Percentiles rank a stretch among this genome's conserved stretches.
Conservation (phyloP, 1,140 invertebrate species). For the Oppia nitens region DNA sequence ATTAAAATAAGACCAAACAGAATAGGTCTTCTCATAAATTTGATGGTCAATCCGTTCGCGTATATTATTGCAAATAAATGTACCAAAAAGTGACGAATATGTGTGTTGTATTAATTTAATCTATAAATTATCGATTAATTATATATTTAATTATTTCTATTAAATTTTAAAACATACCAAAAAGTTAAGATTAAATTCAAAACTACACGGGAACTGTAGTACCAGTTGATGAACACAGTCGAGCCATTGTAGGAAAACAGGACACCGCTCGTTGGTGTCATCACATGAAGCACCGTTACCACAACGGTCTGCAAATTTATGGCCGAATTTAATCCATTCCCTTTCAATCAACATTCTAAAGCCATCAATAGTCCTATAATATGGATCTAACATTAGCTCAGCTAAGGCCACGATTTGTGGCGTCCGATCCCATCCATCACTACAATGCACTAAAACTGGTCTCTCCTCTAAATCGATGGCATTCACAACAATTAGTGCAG, state of each 20-base stretch:
- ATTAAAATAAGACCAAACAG: slow-evolving; percentile 66
- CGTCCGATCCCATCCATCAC: slow-evolving; percentile 92
- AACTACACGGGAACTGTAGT: slow-evolving; percentile 71
- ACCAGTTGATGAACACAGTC: slow-evolving; percentile 88
- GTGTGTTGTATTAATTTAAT: slow-evolving; percentile 86
- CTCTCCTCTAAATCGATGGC: slow-evolving; percentile 63
- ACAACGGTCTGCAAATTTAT: slow-evolving; percentile 89
- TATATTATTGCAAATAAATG: slow-evolving; percentile 80
- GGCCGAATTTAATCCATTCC: slow-evolving; percentile 91
- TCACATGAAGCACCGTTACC: slow-evolving; percentile 62
- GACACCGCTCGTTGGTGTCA: slow-evolving; percentile 77
- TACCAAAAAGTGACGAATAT: slow-evolving; percentile 89
- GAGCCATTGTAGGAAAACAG: slow-evolving; percentile 93
- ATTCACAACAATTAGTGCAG: slow-evolving; percentile 56
- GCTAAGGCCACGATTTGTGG: slow-evolving; percentile 81
- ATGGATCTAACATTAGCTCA: slow-evolving; percentile 78
- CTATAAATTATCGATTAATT: slow-evolving; percentile 32
- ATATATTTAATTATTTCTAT: no score
- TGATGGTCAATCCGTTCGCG: slow-evolving; percentile 50
- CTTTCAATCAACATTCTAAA: slow-evolving; percentile 78
- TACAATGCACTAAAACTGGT: slow-evolving; percentile 86
- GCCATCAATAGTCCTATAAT: slow-evolving; percentile 80
- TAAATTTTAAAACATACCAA: no score
- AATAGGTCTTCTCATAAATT: slow-evolving; percentile 53
- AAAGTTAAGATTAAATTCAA: slow-evolving; percentile 85